phyloP scores from a whole-genome alignment of 1,140 invertebrate species.

The Drosophila sproati region DNA sequence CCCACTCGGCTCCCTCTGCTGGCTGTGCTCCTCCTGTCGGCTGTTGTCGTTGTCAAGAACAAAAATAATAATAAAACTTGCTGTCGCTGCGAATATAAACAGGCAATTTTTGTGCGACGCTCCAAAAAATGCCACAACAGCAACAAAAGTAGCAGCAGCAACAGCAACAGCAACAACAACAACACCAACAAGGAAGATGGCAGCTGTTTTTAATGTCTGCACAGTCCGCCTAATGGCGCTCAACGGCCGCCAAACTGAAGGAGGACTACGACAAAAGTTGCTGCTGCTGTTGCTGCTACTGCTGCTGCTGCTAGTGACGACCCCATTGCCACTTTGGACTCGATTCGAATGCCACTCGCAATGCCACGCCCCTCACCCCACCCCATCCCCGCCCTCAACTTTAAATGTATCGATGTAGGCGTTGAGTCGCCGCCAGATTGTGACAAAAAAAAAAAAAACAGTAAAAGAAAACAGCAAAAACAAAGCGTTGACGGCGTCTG shows the following conservation, averaged over 20 bases:
- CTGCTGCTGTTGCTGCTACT: conserved; percentile 24
- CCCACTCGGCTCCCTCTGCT: neutral
- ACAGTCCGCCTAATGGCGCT: conserved; percentile 75
- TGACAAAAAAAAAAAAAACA: conserved; percentile 19
- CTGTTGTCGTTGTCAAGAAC: conserved; percentile 74
- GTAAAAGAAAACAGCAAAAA: conserved; percentile 2
- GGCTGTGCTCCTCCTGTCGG: conserved; percentile 24
- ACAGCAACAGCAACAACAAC: conserved; percentile 29
- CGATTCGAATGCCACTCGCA: conserved; percentile 8
- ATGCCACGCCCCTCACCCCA: neutral
- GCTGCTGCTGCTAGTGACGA: conserved; percentile 37
- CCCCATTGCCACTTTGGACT: conserved; percentile 62
- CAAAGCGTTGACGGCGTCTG: conserved; percentile 38
- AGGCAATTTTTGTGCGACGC: conserved; percentile 73
- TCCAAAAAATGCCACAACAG: conserved; percentile 67
- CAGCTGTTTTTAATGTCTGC: conserved; percentile 80
- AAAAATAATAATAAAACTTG: conserved; percentile 82
- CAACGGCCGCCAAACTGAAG: conserved; percentile 59
- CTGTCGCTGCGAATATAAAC: conserved; percentile 81
- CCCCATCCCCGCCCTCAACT: neutral
- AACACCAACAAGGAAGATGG: conserved; percentile 43
- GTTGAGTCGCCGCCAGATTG: conserved; percentile 42
- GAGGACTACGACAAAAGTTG: conserved; percentile 34
- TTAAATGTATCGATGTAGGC: conserved; percentile 34
- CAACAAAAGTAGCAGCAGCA: conserved; percentile 51